phyloP scores from a whole-genome alignment of 2,113 vertebrate species.

The Podilymbus podiceps region DNA sequence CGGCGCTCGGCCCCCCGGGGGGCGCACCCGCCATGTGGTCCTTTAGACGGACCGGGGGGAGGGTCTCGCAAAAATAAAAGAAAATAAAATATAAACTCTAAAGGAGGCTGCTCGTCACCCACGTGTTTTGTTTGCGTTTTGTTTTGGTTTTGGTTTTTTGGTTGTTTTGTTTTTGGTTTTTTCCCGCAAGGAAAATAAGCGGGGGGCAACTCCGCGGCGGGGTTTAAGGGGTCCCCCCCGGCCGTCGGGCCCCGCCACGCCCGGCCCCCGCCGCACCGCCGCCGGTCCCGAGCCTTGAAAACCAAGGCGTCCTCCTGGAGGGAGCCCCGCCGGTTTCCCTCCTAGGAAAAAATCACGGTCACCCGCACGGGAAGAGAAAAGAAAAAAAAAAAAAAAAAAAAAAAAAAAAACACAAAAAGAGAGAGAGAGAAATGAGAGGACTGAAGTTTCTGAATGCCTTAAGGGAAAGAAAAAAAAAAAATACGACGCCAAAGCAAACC shows the following conservation, averaged over 20 bases:
- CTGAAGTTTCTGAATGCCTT: not conserved
- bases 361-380: fast-evolving
- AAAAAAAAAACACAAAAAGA: too few species aligned
- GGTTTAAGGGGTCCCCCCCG: not conserved
- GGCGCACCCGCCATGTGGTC: too few species aligned
- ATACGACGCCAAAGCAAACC: not conserved
- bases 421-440: fast-evolving
- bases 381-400: too few species aligned
- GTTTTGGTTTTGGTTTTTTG: too few species aligned
- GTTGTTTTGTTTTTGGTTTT: too few species aligned
- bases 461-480: not conserved
- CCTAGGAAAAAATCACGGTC: not conserved
- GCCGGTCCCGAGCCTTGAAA: not conserved
- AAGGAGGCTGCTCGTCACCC: not conserved
- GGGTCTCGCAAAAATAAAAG: not conserved
- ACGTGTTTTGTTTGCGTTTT: not conserved
- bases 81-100: not conserved
- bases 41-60: too few species aligned
- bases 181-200: not conserved
- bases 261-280: not conserved
- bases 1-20: not conserved
- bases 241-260: too few species aligned
- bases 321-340: too few species aligned
- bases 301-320: not conserved
- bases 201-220: too few species aligned